Conservation (phyloP, 1,140 invertebrate genomes). For the Drosophila aff. region DNA sequence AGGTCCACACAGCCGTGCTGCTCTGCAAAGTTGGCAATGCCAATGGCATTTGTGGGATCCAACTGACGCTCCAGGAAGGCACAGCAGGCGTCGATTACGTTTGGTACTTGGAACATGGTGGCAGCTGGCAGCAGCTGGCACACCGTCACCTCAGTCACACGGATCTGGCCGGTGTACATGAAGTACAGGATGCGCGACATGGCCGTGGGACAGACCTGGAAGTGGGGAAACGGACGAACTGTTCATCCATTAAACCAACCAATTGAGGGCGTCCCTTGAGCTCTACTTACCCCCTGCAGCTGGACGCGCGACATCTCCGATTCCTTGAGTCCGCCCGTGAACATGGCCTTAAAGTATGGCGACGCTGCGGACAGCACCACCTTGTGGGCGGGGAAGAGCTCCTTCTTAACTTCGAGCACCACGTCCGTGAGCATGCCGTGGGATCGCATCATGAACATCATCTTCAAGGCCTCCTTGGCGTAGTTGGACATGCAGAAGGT, state of each 20-base stretch:
- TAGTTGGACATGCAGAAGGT: slow-evolving; percentile 94
- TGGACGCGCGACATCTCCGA: slow-evolving; percentile 93
- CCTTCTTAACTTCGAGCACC: slow-evolving; percentile 92
- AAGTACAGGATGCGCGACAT: slow-evolving; percentile 94
- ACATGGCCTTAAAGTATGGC: slow-evolving; percentile 99
- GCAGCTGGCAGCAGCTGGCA: slow-evolving; percentile 95
- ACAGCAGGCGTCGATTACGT: slow-evolving; percentile 96
- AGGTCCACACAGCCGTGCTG: slow-evolving; percentile 94
- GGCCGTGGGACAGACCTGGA: slow-evolving; percentile 89
- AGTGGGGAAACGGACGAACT: slow-evolving; percentile 50
- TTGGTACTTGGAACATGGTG: slow-evolving; percentile 96
- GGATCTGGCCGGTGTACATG: slow-evolving; percentile 95
- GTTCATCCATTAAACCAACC: slow-evolving; percentile 73
- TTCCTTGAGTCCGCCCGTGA: slow-evolving; percentile 94
- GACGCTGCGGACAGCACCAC: slow-evolving; percentile 96
- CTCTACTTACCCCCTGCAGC: slow-evolving; percentile 90
- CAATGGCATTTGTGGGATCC: slow-evolving; percentile 96
- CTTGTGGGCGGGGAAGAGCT: slow-evolving; percentile 95
- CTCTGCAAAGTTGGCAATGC: slow-evolving; percentile 96
- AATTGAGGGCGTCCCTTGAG: slow-evolving; percentile 32
- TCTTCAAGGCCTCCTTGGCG: slow-evolving; percentile 93
- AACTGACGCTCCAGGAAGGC: slow-evolving; percentile 95
- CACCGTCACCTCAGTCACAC: slow-evolving; percentile 95
- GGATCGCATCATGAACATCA: slow-evolving; percentile 95
- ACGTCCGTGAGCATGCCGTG: slow-evolving; percentile 96